These are phyloP conservation scores for Blennius ocellaris DNA, from an alignment of 2,113 vertebrate genomes.

Conservation along the genomic window DNA sequence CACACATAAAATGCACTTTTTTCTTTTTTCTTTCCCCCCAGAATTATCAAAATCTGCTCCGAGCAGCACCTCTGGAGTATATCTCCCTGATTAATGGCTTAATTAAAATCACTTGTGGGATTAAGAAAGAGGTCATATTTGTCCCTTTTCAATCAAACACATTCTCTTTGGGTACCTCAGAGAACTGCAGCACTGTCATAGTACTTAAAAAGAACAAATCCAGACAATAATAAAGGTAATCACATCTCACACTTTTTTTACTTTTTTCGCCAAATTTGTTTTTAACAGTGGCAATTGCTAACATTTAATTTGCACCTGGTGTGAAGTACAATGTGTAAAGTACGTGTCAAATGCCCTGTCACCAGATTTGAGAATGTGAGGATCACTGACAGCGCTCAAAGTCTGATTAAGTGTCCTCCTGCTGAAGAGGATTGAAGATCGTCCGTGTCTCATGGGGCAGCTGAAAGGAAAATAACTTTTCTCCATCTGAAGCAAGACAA, in stretches of 20 bases:
- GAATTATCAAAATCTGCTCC: conserved; percentile 54
- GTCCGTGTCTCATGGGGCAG: conserved; percentile 54
- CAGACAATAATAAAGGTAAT: conserved; percentile 17
- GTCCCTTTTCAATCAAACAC: conserved; percentile 74
- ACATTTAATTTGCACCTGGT: background rate
- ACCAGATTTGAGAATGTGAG: conserved; percentile 35
- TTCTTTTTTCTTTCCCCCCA: conserved; percentile 30
- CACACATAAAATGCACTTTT: conserved; percentile 23
- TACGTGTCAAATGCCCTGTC: conserved; percentile 26
- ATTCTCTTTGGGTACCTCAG: conserved; percentile 40
- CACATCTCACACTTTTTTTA: conserved; percentile 25
- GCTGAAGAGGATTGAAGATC: conserved; percentile 65
- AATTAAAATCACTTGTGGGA: conserved; percentile 78
- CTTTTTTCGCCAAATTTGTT: background rate
- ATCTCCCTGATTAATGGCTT: conserved; percentile 79
- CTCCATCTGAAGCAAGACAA: conserved; percentile 74
- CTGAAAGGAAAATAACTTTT: conserved; percentile 71
- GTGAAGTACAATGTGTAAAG: background rate
- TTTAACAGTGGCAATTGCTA: no score
- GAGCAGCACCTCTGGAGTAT: conserved; percentile 63
- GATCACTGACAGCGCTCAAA: conserved; percentile 66
- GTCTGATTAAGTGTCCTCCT: conserved; percentile 69
- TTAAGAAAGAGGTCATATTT: conserved; percentile 70
- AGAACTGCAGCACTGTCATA: conserved; percentile 44
- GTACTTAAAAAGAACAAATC: conserved; percentile 39